A percentile compares a stretch with the other conserved stretches of the same genome.
Evolutionary conservation across 2,797 vertebrate species (phyloP).

Genomic region (Enteromius paludinosus): DNA sequence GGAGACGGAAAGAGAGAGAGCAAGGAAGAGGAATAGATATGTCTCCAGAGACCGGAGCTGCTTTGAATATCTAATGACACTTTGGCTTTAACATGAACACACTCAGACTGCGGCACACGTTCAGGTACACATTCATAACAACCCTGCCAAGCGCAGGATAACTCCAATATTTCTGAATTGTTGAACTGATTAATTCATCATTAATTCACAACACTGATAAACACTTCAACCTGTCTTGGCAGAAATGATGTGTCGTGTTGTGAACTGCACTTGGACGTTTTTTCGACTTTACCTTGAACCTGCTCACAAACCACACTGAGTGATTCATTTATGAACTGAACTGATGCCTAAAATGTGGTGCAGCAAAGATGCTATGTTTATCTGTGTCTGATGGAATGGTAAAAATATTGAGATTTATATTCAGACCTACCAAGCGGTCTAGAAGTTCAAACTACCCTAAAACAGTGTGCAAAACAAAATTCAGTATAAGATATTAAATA

Average conservation of each 20-base stretch:
- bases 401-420: background rate
- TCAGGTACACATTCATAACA: slow-evolving; percentile 56
- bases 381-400: background rate
- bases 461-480: background rate
- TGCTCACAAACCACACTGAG: background rate
- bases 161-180: background rate
- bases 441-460: background rate
- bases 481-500: background rate
- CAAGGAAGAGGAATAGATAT: slow-evolving; percentile 71
- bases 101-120: slow-evolving; percentile 63
- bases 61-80: slow-evolving; percentile 86
- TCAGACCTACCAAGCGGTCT: background rate
- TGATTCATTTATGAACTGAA: background rate
- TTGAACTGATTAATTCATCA: background rate
- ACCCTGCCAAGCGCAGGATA: background rate
- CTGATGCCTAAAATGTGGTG: background rate
- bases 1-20: slow-evolving; percentile 60
- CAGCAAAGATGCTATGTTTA: background rate
- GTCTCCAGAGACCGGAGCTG: slow-evolving; percentile 81
- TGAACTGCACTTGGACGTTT: background rate
- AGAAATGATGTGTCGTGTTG: background rate
- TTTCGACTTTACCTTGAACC: background rate
- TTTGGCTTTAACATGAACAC: slow-evolving; percentile 76
- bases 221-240: background rate
- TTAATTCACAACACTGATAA: background rate